Evolutionary conservation across 2,113 vertebrate species (phyloP).

Genomic region (Lophius piscatorius): DNA sequence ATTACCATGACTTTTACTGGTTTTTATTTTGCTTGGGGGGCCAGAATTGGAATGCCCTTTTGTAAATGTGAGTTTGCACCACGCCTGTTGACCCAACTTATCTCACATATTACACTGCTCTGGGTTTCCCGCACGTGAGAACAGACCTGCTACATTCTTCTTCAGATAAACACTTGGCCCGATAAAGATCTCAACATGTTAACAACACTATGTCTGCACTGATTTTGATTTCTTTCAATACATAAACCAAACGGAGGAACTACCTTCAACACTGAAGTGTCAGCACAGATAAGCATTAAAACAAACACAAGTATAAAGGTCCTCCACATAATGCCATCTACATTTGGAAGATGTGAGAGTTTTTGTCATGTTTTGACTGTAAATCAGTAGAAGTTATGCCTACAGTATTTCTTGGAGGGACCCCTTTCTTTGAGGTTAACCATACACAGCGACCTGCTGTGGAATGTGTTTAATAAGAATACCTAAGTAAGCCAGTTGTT

Average conservation of each 20-base stretch:
- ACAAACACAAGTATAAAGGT: background rate
- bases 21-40: constrained; percentile 48
- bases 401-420: constrained; percentile 6
- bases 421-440: constrained; percentile 52
- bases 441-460: constrained; percentile 34
- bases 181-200: constrained; percentile 33
- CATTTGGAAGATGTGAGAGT: constrained; percentile 2
- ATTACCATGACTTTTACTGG: constrained; percentile 48
- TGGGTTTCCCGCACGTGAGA: constrained; percentile 14
- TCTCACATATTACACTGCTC: constrained; percentile 19
- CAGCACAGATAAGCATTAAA: too few relatives aligned
- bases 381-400: constrained; percentile 31
- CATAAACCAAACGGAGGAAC: too few relatives aligned
- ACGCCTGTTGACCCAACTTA: constrained; percentile 34
- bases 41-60: constrained; percentile 38
- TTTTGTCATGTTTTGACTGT: constrained; percentile 35
- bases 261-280: too few relatives aligned
- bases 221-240: background rate
- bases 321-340: background rate
- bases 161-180: constrained; percentile 16
- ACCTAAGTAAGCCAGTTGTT: constrained; percentile 49
- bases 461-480: constrained; percentile 72
- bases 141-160: constrained; percentile 32
- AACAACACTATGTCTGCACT: background rate
- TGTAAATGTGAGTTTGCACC: constrained; percentile 34